These are phyloP conservation scores for Pseudorectes ferrugineus DNA, from an alignment of 2,113 vertebrate species.

Conservation along the genomic window DNA sequence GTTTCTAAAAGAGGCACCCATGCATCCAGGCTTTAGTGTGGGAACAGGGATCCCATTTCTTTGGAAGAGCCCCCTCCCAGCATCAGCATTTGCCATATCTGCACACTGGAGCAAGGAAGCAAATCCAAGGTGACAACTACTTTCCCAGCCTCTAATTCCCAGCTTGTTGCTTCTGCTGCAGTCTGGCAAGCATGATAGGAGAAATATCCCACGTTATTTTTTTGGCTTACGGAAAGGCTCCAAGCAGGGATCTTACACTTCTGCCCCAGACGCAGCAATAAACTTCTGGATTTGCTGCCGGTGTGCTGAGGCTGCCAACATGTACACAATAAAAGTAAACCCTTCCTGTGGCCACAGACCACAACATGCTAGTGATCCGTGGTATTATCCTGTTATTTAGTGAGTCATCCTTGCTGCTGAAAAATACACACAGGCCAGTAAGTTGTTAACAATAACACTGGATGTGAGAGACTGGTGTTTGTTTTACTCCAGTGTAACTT, in stretches of 20 bases:
- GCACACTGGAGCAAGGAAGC: not conserved
- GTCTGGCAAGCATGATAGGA: not conserved
- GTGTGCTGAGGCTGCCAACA: not conserved
- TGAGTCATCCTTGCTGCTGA: not conserved
- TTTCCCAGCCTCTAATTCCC: not conserved
- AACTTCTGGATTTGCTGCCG: conserved; percentile 31
- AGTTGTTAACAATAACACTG: conserved; percentile 41
- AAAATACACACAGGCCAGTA: not conserved
- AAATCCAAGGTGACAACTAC: not conserved
- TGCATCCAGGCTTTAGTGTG: not conserved
- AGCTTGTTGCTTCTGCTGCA: not conserved
- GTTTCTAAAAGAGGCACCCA: not conserved
- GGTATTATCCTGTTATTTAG: conserved; percentile 6
- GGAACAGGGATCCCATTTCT: not conserved
- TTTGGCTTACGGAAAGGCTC: not conserved
- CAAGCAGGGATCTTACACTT: not conserved
- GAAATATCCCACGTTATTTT: not conserved
- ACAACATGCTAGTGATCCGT: not conserved
- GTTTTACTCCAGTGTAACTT: conserved; percentile 36
- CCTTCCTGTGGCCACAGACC: conserved; percentile 23
- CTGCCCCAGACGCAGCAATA: not conserved
- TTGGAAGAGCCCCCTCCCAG: not conserved
- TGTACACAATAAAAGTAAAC: conserved; percentile 15
- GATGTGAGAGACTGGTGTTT: conserved; percentile 26
- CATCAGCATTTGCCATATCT: not conserved